A percentile compares a stretch with the other conserved stretches of the same genome.
Evolutionary conservation across 2,797 vertebrate genomes (phyloP).

Genomic region (Cossypha polioptera): DNA sequence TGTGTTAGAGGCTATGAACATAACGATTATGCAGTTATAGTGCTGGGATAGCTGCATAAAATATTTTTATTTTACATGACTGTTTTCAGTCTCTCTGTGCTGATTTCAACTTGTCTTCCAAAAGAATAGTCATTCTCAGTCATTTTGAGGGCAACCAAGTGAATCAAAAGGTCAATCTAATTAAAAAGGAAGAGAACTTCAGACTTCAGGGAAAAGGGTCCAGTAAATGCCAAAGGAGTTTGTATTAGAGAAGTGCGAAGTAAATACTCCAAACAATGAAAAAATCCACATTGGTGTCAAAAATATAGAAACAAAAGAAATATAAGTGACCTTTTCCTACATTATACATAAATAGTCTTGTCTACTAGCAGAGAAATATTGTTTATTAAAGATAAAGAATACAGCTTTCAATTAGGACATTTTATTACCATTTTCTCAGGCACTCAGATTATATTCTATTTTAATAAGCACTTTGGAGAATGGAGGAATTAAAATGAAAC

Average conservation of each 20-base stretch:
- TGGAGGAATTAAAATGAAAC: slow-evolving; percentile 18
- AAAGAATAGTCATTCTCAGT: slow-evolving; percentile 70
- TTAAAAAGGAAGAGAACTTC: slow-evolving; percentile 76
- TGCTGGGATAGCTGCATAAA: slow-evolving; percentile 40
- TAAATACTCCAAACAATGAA: slow-evolving; percentile 69
- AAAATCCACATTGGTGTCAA: slow-evolving; percentile 68
- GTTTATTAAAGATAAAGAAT: slow-evolving; percentile 37
- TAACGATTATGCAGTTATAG: slow-evolving; percentile 64
- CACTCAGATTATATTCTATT: background rate
- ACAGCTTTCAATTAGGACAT: slow-evolving; percentile 25
- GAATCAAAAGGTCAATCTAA: slow-evolving; percentile 80
- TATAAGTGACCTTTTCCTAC: slow-evolving; percentile 67
- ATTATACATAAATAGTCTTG: slow-evolving; percentile 54
- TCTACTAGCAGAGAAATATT: slow-evolving; percentile 37
- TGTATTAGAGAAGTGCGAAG: slow-evolving; percentile 55
- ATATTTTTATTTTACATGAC: slow-evolving; percentile 66
- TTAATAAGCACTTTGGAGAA: slow-evolving; percentile 24
- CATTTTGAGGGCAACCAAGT: slow-evolving; percentile 73
- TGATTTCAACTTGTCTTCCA: slow-evolving; percentile 59
- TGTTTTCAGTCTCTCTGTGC: slow-evolving; percentile 67
- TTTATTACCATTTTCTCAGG: background rate
- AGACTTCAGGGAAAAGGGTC: slow-evolving; percentile 44
- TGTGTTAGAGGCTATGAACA: slow-evolving; percentile 53
- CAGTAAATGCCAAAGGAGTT: slow-evolving; percentile 70
- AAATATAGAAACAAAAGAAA: slow-evolving; percentile 6